Conservation (phyloP, 2,113 vertebrate genomes). For the Coptodon bakossiorum region DNA sequence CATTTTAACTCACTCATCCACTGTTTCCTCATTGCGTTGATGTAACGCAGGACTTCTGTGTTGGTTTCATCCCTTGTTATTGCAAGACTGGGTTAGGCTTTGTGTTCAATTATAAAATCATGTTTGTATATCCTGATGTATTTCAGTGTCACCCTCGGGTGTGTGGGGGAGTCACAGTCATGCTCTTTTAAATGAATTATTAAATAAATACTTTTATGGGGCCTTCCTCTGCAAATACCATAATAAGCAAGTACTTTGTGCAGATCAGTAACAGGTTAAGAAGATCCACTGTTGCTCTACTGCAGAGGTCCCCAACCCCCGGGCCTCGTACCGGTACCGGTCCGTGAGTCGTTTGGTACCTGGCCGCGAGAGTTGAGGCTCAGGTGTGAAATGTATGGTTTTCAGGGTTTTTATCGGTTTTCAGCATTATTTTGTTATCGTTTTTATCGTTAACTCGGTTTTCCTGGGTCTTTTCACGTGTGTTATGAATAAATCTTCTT, state of each 20-base stretch:
- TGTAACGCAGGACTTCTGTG: background rate
- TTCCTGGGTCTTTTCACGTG: no score
- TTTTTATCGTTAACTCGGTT: no score
- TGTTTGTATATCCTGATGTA: background rate
- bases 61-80: background rate
- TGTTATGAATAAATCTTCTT: no score
- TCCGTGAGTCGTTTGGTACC: no score
- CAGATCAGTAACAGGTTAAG: rapidly evolving
- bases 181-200: rapidly evolving
- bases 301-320: no score
- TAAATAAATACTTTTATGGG: background rate
- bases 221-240: background rate
- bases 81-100: background rate
- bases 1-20: background rate
- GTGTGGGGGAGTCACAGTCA: background rate
- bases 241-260: background rate
- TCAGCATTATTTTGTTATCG: no score
- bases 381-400: no score
- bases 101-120: background rate
- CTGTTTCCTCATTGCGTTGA: constrained; percentile 1
- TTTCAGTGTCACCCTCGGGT: background rate
- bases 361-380: no score
- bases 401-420: no score
- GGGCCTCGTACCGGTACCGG: no score
- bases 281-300: rapidly evolving